These are phyloP conservation scores for Ciconia stormi DNA, from an alignment of 2,113 vertebrate genomes.

Conservation along the genomic window DNA sequence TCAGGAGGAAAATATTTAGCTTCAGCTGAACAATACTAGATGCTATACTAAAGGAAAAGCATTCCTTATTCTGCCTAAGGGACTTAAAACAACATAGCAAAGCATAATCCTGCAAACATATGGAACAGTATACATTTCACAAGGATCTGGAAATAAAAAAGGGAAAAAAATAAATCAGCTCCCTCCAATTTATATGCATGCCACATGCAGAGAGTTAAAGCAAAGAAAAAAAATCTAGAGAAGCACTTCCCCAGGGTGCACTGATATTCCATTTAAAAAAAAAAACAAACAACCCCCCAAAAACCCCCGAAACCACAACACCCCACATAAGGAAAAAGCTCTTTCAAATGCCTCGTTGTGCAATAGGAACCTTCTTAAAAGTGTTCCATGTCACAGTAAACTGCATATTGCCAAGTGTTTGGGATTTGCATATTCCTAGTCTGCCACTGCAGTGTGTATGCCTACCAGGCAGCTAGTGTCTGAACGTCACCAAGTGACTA, in stretches of 20 bases:
- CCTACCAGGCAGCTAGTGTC: neutral
- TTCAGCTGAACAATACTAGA: neutral
- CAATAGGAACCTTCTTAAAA: neutral
- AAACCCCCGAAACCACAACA: no score
- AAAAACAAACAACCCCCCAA: neutral
- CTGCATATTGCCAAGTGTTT: neutral
- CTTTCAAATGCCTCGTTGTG: neutral
- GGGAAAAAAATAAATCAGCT: neutral
- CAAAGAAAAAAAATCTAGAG: neutral
- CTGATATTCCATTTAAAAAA: neutral
- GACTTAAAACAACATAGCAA: neutral
- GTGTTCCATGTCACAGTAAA: neutral
- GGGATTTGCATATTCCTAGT: neutral
- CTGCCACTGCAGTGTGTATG: neutral
- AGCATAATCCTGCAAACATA: neutral
- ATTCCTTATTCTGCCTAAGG: neutral
- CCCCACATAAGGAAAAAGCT: neutral
- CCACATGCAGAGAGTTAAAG: neutral
- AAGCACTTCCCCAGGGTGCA: neutral
- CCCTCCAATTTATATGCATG: neutral
- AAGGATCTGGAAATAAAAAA: neutral
- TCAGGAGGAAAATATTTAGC: neutral
- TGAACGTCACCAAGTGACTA: slow-evolving; percentile 13
- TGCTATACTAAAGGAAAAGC: neutral
- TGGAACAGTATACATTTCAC: neutral